These are phyloP conservation scores for Chymomyza amoena DNA, from an alignment of 2,888 invertebrate genomes.

Conservation along the genomic window DNA sequence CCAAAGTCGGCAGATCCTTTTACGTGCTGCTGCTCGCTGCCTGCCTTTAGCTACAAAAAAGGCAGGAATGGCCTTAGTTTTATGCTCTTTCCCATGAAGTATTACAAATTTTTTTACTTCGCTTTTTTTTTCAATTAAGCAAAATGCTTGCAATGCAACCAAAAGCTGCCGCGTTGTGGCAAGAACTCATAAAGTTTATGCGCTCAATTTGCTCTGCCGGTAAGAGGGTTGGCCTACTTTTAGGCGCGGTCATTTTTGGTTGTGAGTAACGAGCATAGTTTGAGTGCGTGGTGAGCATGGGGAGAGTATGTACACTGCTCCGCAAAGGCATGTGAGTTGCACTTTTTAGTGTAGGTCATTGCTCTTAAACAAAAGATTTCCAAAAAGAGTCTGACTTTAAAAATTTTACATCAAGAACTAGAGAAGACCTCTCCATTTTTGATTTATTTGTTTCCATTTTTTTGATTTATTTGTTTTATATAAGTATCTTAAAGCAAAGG, in stretches of 20 bases:
- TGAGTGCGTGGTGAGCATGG: neutral
- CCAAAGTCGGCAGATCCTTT: constrained; percentile 49
- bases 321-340: neutral
- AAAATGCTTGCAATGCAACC: constrained; percentile 46
- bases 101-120: constrained; percentile 30
- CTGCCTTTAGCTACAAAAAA: neutral
- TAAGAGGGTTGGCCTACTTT: constrained; percentile 3
- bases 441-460: too few relatives aligned
- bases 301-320: neutral
- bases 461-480: too few relatives aligned
- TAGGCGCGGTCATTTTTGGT: neutral
- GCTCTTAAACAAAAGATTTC: too few relatives aligned
- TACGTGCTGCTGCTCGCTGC: constrained; percentile 30
- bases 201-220: neutral
- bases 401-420: too few relatives aligned
- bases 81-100: neutral
- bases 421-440: too few relatives aligned
- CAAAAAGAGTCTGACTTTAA: too few relatives aligned
- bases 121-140: constrained; percentile 61
- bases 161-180: neutral
- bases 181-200: constrained; percentile 2
- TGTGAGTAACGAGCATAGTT: neutral
- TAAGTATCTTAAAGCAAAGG: too few relatives aligned
- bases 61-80: neutral
- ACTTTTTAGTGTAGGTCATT: too few relatives aligned